A percentile compares a stretch with the other conserved stretches of the same genome.
Conservation (phyloP, 2,113 vertebrate species). For the Mionectes macconnelli region DNA sequence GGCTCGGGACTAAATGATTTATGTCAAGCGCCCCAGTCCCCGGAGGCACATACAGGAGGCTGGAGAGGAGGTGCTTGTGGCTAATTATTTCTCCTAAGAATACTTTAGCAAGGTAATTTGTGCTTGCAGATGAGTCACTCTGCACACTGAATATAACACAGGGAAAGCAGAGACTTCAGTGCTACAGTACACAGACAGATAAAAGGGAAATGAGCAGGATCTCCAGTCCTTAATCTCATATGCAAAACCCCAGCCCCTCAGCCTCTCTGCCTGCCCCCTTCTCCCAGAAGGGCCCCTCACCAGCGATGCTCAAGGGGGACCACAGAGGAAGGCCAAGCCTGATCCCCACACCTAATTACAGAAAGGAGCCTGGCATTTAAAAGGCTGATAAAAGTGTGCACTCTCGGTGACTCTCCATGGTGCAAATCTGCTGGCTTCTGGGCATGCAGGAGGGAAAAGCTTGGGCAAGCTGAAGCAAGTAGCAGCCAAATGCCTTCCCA, state of each 20-base stretch:
- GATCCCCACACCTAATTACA: not conserved
- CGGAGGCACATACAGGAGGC: constrained; percentile 68
- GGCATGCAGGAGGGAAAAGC: not conserved
- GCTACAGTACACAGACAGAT: constrained; percentile 44
- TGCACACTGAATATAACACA: constrained; percentile 60
- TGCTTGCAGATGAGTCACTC: constrained; percentile 78
- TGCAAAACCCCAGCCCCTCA: not conserved
- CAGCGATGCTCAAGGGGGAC: not conserved
- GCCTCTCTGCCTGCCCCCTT: not conserved
- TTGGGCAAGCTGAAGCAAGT: not conserved
- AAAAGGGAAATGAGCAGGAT: constrained; percentile 48
- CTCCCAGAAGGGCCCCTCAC: not conserved
- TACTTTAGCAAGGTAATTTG: constrained; percentile 81
- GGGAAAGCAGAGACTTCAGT: constrained; percentile 62
- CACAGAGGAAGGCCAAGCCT: not conserved
- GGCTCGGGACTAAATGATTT: constrained; percentile 82
- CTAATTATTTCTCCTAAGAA: constrained; percentile 86
- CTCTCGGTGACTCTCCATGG: not conserved
- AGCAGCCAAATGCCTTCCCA: not conserved
- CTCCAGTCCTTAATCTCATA: constrained; percentile 48
- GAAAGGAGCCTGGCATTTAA: not conserved
- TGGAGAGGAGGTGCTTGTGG: constrained; percentile 75
- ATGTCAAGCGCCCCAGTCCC: constrained; percentile 79
- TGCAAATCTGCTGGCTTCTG: not conserved
- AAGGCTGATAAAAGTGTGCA: not conserved